These are phyloP conservation scores for Scophthalmus maximus DNA, from an alignment of 2,113 vertebrate genomes.

Conservation along the genomic window DNA sequence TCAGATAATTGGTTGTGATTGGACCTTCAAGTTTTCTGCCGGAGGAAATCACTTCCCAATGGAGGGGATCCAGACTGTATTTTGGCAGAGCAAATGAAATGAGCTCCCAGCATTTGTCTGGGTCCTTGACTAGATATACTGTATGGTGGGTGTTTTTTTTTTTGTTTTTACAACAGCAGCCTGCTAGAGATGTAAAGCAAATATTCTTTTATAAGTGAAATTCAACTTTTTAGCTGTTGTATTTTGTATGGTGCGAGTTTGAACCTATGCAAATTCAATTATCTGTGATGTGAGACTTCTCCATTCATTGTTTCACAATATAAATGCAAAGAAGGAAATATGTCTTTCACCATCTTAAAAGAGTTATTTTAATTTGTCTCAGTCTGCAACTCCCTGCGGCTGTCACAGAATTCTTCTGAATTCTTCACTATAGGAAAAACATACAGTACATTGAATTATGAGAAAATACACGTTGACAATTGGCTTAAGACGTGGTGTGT, in stretches of 20 bases:
- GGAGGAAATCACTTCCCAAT: no score
- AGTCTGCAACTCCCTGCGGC: background rate
- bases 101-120: no score
- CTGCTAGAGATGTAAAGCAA: background rate
- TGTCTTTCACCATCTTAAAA: background rate
- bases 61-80: no score
- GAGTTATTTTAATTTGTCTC: slow-evolving; percentile 7
- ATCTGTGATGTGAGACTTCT: background rate
- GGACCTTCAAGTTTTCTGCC: no score
- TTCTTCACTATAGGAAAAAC: no score
- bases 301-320: background rate
- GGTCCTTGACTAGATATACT: no score
- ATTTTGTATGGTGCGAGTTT: background rate
- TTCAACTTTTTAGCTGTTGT: background rate
- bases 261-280: background rate
- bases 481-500: background rate
- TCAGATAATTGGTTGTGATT: no score
- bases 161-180: background rate
- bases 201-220: no score
- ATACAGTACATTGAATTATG: background rate
- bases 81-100: no score
- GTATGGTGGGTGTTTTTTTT: background rate
- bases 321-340: background rate
- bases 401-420: background rate
- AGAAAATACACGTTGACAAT: background rate